A percentile compares a stretch with the other conserved stretches of the same genome.
Evolutionary conservation across 37 sponge, comb jelly and placozoan genomes (phyloP).

Genomic region (Hexactinellida sp.): DNA sequence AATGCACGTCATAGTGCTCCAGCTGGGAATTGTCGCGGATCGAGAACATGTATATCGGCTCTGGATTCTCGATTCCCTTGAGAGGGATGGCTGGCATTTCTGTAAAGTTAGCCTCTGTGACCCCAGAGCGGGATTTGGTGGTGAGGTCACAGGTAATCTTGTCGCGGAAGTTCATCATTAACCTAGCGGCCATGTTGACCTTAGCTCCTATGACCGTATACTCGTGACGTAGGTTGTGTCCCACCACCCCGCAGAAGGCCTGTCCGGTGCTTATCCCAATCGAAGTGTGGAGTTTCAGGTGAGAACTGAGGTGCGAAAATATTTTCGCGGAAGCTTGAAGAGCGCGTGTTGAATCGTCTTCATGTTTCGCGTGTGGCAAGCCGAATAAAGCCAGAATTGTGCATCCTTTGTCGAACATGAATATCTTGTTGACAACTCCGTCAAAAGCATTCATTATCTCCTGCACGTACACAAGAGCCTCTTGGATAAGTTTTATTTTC

Average conservation of each 20-base stretch:
- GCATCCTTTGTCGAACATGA: slow-evolving; percentile 96
- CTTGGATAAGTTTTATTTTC: slow-evolving; percentile 38
- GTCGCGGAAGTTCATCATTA: slow-evolving; percentile 79
- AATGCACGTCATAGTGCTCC: slow-evolving; percentile 13
- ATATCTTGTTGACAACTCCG: slow-evolving; percentile 78
- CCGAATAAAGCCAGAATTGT: slow-evolving; percentile 89
- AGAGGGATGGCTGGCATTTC: slow-evolving; percentile 42
- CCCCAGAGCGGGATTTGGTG: slow-evolving; percentile 43
- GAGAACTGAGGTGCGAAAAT: neutral
- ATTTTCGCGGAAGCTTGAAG: slow-evolving; percentile 52
- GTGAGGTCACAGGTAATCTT: slow-evolving; percentile 67
- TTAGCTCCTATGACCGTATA: slow-evolving; percentile 88
- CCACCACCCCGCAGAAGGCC: slow-evolving; percentile 91
- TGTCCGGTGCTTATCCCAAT: slow-evolving; percentile 81
- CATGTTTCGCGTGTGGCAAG: slow-evolving; percentile 70
- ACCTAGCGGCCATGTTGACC: slow-evolving; percentile 87
- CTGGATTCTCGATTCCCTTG: slow-evolving; percentile 62
- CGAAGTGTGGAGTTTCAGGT: slow-evolving; percentile 27
- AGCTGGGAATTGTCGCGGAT: neutral
- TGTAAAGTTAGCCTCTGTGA: slow-evolving; percentile 40
- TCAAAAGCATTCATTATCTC: slow-evolving; percentile 16
- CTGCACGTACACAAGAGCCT: slow-evolving; percentile 25
- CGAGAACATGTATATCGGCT: slow-evolving; percentile 38
- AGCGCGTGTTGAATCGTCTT: slow-evolving; percentile 62
- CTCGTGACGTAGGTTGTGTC: slow-evolving; percentile 81